phyloP scores from a whole-genome alignment of 2,113 vertebrate species.

The Chaenogobius annularis region DNA sequence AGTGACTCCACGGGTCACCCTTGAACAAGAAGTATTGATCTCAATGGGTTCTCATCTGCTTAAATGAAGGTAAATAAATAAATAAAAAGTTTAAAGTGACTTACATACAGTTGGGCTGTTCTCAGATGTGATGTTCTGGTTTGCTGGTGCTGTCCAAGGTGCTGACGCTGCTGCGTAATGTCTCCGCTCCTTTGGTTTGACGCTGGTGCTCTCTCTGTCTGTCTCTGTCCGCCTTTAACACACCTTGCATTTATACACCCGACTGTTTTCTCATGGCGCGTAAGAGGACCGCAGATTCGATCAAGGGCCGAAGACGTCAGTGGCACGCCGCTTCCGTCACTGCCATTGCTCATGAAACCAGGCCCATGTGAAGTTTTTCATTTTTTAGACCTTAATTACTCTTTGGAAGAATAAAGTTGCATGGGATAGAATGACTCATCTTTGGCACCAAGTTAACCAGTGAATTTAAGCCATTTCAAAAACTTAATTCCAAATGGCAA shows the following conservation, averaged over 20 bases:
- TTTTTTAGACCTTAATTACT: conserved; percentile 41
- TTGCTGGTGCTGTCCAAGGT: conserved; percentile 70
- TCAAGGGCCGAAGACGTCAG: conserved; percentile 85
- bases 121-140: conserved; percentile 25
- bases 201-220: conserved; percentile 39
- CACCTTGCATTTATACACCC: conserved; percentile 82
- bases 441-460: not conserved
- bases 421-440: conserved; percentile 54
- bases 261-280: conserved; percentile 59
- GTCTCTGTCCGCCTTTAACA: conserved; percentile 49
- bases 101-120: conserved; percentile 62
- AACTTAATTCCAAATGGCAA: not conserved
- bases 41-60: no score
- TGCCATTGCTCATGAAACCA: conserved; percentile 66
- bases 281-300: conserved; percentile 61
- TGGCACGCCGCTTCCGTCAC: conserved; percentile 79
- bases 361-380: conserved; percentile 36
- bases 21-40: no score
- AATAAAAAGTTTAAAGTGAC: conserved; percentile 23
- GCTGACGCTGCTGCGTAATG: conserved; percentile 63
- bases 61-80: no score
- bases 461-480: not conserved
- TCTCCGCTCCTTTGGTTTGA: conserved; percentile 50
- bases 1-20: no score
- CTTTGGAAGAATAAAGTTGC: conserved; percentile 45